phyloP scores from a whole-genome alignment of 2,113 vertebrate genomes.

The Spea multiplicata region DNA sequence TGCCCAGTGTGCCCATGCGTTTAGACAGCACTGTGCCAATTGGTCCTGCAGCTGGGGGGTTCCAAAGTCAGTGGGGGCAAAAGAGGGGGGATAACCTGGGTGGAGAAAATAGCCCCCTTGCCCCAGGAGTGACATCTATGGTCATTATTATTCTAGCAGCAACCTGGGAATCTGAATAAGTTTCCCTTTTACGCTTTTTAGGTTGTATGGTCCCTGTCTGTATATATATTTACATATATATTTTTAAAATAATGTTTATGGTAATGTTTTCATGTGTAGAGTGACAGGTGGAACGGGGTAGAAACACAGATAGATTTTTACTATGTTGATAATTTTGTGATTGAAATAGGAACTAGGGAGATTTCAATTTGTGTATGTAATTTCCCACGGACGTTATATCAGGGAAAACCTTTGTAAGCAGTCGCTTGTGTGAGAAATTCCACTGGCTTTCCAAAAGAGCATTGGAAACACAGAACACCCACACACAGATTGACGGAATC shows the following conservation, averaged over 20 bases:
- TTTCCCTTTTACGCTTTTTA: too few species aligned
- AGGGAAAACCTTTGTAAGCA: background rate
- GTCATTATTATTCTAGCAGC: too few species aligned
- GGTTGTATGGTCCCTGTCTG: too few species aligned
- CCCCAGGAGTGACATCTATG: too few species aligned
- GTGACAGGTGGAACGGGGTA: background rate
- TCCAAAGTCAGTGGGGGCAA: too few species aligned
- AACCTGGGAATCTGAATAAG: too few species aligned
- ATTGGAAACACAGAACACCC: conserved; percentile 17
- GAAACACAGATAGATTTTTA: background rate
- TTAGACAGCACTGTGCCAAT: too few species aligned
- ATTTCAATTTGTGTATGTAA: background rate
- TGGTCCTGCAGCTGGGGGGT: too few species aligned
- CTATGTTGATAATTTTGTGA: background rate
- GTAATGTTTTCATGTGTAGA: background rate
- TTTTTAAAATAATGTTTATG: background rate
- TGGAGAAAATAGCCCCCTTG: too few species aligned
- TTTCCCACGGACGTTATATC: background rate
- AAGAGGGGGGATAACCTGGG: too few species aligned
- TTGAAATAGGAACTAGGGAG: background rate
- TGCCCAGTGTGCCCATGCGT: too few species aligned
- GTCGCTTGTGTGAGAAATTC: conserved; percentile 16
- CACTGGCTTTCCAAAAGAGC: conserved; percentile 13
- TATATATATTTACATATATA: too few species aligned
- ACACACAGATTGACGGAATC: conserved; percentile 14